Conservation (phyloP, 2,888 invertebrate species). For the Ametastegia equiseti region DNA sequence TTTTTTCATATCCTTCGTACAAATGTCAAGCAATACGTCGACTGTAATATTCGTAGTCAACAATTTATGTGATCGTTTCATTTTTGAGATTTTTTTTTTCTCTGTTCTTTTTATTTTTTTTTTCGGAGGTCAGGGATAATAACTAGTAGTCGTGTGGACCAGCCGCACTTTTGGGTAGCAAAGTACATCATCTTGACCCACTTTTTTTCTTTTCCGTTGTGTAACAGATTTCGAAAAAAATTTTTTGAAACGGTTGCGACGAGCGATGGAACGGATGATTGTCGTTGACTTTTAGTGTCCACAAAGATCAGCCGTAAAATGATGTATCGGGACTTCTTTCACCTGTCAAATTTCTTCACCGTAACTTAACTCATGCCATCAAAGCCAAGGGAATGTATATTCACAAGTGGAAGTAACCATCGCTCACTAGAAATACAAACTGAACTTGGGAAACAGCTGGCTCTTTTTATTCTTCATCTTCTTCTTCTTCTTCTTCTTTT, state of each 20-base stretch:
- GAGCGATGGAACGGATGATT: neutral
- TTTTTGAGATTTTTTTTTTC: neutral
- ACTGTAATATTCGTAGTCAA: conserved; percentile 1
- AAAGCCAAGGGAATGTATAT: neutral
- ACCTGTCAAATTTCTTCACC: neutral
- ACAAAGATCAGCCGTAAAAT: neutral
- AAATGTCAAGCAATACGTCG: neutral
- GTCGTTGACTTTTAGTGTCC: neutral
- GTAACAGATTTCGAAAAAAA: neutral
- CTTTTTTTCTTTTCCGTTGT: neutral
- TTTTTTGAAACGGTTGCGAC: neutral
- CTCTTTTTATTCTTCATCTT: neutral
- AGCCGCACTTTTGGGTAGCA: neutral
- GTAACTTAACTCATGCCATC: neutral
- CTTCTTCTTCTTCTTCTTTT: neutral
- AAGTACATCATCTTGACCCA: neutral
- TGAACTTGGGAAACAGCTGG: neutral
- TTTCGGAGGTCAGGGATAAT: neutral
- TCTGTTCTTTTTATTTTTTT: neutral
- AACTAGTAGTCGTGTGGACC: neutral
- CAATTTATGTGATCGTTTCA: neutral
- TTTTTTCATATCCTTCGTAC: neutral
- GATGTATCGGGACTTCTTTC: neutral
- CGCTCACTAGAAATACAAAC: neutral
- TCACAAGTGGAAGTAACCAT: neutral